These are phyloP conservation scores for Ptilorrhoa leucosticta DNA, from an alignment of 2,113 vertebrate genomes.

Conservation along the genomic window DNA sequence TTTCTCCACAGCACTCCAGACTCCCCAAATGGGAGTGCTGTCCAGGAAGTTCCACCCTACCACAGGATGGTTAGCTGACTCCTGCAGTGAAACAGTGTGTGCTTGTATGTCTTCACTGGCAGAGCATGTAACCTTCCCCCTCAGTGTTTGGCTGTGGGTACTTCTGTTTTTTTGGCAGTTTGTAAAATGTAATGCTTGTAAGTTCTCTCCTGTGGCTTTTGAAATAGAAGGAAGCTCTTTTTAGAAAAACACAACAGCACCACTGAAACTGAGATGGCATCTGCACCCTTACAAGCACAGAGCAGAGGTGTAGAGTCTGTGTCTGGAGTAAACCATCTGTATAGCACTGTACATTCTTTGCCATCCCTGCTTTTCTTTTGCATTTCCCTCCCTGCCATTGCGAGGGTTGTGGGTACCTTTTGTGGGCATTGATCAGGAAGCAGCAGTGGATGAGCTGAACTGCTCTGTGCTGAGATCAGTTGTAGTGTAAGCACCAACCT, in stretches of 20 bases:
- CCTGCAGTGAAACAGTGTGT: not conserved
- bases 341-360: not conserved
- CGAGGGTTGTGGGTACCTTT: not conserved
- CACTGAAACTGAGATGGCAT: not conserved
- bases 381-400: not conserved
- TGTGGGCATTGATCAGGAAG: not conserved
- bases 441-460: not conserved
- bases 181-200: not conserved
- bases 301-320: not conserved
- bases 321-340: not conserved
- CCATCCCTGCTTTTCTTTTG: not conserved
- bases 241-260: not conserved
- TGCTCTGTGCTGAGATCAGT: not conserved
- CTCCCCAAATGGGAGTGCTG: not conserved
- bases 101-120: not conserved
- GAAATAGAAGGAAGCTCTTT: conserved; percentile 4
- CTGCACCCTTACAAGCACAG: not conserved
- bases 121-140: not conserved
- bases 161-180: not conserved
- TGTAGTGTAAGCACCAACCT: not conserved
- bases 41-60: not conserved
- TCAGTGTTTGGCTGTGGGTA: not conserved
- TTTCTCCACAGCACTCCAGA: not conserved
- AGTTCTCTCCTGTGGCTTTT: not conserved
- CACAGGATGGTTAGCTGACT: not conserved